These are phyloP conservation scores for Meteorus cinctellus DNA, from an alignment of 2,888 invertebrate species.

Conservation along the genomic window DNA sequence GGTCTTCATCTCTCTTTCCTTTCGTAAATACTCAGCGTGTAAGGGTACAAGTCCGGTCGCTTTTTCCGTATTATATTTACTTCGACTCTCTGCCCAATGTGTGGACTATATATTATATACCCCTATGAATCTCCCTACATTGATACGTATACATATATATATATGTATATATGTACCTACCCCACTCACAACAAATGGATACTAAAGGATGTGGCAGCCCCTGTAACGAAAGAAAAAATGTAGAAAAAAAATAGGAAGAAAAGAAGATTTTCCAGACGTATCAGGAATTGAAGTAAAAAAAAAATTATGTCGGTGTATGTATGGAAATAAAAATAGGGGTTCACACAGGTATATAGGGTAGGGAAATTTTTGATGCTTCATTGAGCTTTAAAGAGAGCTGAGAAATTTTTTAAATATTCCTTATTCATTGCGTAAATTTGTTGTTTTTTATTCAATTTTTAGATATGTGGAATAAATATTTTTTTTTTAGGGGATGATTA, in stretches of 20 bases:
- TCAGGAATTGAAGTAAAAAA: constrained; percentile 43
- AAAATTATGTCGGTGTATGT: constrained; percentile 53
- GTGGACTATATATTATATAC: constrained; percentile 12
- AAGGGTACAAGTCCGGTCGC: constrained; percentile 38
- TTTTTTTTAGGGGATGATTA: no score
- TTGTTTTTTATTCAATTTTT: neutral
- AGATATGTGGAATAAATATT: no score
- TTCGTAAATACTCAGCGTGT: constrained; percentile 20
- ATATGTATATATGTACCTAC: neutral
- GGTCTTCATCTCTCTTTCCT: constrained; percentile 5
- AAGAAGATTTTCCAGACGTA: constrained; percentile 53
- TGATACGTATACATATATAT: no score
- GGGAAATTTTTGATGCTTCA: constrained; percentile 44
- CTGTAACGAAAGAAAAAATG: neutral
- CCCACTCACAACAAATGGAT: constrained; percentile 61
- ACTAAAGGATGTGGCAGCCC: constrained; percentile 62
- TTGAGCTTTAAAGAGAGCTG: constrained; percentile 5
- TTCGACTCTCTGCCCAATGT: constrained; percentile 35
- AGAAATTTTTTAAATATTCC: constrained; percentile 9
- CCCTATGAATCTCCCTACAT: no score
- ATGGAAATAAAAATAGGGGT: constrained; percentile 61
- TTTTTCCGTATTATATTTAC: constrained; percentile 56
- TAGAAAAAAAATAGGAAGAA: constrained; percentile 43
- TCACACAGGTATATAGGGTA: constrained; percentile 54
- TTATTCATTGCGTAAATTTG: neutral